These are phyloP conservation scores for Parauchenoglanis ngamensis DNA, from an alignment of 2,797 vertebrate species.

Conservation along the genomic window DNA sequence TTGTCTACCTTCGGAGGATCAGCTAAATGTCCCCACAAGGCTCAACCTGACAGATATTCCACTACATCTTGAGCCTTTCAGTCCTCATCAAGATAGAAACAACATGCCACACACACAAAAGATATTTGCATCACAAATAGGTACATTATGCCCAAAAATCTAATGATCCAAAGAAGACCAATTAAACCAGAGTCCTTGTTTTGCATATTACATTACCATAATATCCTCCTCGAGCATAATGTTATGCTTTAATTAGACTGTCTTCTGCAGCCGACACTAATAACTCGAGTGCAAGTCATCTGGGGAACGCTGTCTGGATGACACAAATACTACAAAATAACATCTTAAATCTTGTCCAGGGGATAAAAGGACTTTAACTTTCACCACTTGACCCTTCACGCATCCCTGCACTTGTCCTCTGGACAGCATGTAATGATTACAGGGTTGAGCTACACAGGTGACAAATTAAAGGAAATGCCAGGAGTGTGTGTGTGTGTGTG, in stretches of 20 bases:
- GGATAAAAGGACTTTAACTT: not conserved
- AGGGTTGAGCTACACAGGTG: not conserved
- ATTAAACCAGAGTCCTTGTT: conserved; percentile 30
- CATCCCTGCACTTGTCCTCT: conserved; percentile 3
- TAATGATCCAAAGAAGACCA: conserved; percentile 33
- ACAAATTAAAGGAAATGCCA: not conserved
- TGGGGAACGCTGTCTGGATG: not conserved
- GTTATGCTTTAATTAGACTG: conserved; percentile 29
- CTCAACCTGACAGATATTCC: not conserved
- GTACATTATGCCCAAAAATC: conserved; percentile 18
- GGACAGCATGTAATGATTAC: conserved; percentile 2
- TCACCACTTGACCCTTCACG: conserved; percentile 3
- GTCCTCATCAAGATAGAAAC: not conserved
- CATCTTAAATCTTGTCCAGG: conserved; percentile 9
- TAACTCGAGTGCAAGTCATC: not conserved
- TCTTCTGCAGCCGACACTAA: conserved; percentile 20
- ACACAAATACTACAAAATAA: not conserved
- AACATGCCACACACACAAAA: not conserved
- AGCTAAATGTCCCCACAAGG: not conserved
- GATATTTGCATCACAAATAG: conserved; percentile 13
- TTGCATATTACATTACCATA: conserved; percentile 37
- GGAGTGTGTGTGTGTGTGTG: too few relatives aligned
- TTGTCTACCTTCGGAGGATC: not conserved
- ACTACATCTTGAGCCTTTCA: too few relatives aligned
- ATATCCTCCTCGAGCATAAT: conserved; percentile 26